These are phyloP conservation scores for Rhinolophus sinicus DNA, from an alignment of 2,113 vertebrate genomes.

Conservation along the genomic window DNA sequence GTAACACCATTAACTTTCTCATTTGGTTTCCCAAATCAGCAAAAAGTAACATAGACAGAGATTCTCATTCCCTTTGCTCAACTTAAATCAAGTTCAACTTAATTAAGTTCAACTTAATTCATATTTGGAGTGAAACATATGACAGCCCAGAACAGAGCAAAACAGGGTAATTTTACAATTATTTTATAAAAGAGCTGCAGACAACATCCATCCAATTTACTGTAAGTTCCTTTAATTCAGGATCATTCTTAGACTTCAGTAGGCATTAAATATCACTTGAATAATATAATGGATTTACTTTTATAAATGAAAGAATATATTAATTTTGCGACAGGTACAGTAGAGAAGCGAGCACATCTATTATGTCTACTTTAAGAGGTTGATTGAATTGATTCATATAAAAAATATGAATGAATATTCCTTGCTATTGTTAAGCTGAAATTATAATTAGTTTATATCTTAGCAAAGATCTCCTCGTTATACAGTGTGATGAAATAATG, in stretches of 20 bases:
- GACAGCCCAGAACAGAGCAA: not conserved
- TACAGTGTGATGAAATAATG: conserved; percentile 35
- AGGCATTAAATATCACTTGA: conserved; percentile 6
- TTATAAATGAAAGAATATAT: not conserved
- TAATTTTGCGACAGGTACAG: not conserved
- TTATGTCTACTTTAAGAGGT: not conserved
- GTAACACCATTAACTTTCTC: not conserved
- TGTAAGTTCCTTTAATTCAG: not conserved
- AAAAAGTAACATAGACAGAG: not conserved
- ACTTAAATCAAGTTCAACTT: too few species aligned
- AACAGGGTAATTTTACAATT: not conserved
- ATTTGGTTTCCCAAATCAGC: conserved; percentile 19
- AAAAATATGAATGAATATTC: conserved; percentile 11
- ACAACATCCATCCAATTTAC: not conserved
- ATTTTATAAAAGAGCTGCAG: conserved; percentile 10
- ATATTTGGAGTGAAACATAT: not conserved
- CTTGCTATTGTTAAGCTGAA: not conserved
- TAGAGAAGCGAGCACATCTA: not conserved
- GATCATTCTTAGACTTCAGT: not conserved
- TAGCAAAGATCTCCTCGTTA: not conserved
- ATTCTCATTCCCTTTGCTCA: not conserved
- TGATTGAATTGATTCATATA: not conserved
- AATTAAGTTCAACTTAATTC: too few species aligned
- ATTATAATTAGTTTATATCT: not conserved
- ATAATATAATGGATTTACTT: not conserved